phyloP scores from a whole-genome alignment of 2,113 vertebrate species.

The Physeter macrocephalus region DNA sequence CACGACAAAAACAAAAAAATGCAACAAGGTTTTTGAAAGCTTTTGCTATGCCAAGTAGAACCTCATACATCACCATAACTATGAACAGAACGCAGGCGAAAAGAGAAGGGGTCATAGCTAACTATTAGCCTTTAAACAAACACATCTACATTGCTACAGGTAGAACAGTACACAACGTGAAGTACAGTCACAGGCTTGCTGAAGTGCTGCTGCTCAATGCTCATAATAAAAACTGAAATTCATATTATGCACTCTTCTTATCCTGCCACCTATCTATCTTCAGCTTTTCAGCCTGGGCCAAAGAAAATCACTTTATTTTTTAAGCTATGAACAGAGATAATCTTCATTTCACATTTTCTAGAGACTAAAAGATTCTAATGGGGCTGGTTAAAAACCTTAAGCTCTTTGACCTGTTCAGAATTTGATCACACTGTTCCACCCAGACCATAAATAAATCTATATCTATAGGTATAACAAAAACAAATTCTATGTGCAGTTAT shows the following conservation, averaged over 20 bases:
- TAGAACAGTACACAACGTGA: neutral
- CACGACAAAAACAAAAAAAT: neutral
- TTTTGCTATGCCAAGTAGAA: conserved; percentile 26
- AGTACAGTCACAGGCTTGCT: neutral
- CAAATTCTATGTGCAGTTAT: neutral
- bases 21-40: neutral
- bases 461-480: neutral
- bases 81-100: neutral
- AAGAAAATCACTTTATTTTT: neutral
- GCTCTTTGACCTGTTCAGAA: neutral
- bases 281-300: neutral
- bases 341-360: neutral
- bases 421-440: neutral
- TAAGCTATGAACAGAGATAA: neutral
- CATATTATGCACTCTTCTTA: neutral
- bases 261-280: neutral
- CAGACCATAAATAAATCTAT: neutral
- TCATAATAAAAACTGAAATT: neutral
- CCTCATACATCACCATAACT: neutral
- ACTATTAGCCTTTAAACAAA: conserved; percentile 30
- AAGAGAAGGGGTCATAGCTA: neutral
- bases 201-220: neutral
- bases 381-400: neutral
- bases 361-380: neutral
- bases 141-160: neutral